Percentiles rank a stretch among this genome's conserved stretches.
Evolutionary conservation across 2,113 vertebrate species (phyloP).

Genomic region (Apaloderma vittatum): DNA sequence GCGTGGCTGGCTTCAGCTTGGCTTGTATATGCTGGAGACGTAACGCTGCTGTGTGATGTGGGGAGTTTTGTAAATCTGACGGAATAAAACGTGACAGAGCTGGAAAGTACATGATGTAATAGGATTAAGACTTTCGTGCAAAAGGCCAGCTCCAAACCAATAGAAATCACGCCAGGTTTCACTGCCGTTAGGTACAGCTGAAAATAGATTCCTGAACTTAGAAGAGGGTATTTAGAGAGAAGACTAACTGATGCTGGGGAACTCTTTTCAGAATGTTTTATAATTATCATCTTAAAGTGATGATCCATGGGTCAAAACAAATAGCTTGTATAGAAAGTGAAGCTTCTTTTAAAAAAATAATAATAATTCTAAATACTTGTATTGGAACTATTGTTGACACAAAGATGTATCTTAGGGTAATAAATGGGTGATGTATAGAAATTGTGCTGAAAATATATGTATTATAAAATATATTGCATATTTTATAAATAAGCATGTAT

Average conservation of each 20-base stretch:
- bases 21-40: neutral
- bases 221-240: neutral
- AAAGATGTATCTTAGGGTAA: neutral
- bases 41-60: accelerated
- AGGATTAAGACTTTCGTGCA: neutral
- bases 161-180: neutral
- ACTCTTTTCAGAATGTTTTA: neutral
- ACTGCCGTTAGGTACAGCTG: neutral
- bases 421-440: neutral
- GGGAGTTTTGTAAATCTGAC: neutral
- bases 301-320: neutral
- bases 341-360: no score
- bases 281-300: neutral
- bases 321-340: neutral
- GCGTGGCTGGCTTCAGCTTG: neutral
- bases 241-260: neutral
- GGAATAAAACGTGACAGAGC: neutral
- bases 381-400: neutral
- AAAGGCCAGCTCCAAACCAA: neutral
- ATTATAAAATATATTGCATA: neutral
- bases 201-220: neutral
- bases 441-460: neutral
- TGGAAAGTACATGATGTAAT: neutral
- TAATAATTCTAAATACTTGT: no score
- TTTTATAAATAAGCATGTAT: neutral